Conservation (phyloP, 2,888 invertebrate genomes). For the Drosophila prolongata region DNA sequence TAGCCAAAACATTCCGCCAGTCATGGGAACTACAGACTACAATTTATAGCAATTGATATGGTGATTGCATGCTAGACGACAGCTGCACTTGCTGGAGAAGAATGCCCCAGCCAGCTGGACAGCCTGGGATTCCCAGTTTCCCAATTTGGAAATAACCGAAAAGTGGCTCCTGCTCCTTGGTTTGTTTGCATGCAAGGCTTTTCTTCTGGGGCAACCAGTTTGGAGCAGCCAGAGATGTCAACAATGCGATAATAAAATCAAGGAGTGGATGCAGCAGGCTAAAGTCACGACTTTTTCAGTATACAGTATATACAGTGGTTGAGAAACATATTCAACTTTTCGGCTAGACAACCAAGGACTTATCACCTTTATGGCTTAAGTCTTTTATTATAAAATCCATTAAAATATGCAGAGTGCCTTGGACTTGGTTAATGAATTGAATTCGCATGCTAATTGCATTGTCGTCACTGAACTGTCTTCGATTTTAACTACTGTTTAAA, state of each 20-base stretch:
- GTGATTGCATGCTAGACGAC: conserved; percentile 33
- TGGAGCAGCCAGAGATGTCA: conserved; percentile 63
- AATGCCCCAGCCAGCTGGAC: not conserved
- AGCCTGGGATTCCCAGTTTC: conserved; percentile 8
- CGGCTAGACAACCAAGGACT: conserved; percentile 3
- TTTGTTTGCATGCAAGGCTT: conserved; percentile 4
- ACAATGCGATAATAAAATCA: conserved; percentile 37
- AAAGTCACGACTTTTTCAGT: conserved; percentile 11
- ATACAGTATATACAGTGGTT: not conserved
- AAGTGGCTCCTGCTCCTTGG: conserved; percentile 17
- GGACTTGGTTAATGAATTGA: conserved; percentile 3
- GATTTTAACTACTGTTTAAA: conserved; percentile 8
- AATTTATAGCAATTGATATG: conserved; percentile 15
- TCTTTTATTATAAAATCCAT: not conserved
- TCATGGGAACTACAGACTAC: conserved; percentile 21
- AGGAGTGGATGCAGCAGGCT: conserved; percentile 13
- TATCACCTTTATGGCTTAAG: not conserved
- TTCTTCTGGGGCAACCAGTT: conserved; percentile 59
- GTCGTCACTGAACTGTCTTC: conserved; percentile 8
- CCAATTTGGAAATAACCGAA: conserved; percentile 23
- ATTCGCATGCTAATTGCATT: conserved; percentile 1
- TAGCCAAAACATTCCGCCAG: conserved; percentile 8
- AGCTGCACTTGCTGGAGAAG: conserved; percentile 27
- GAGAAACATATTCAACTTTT: not conserved
- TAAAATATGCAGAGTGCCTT: conserved; percentile 14